A percentile compares a stretch with the other conserved stretches of the same genome.
These are phyloP conservation scores for Nycticorax nycticorax DNA, from an alignment of 2,113 vertebrate genomes.

Conservation along the genomic window DNA sequence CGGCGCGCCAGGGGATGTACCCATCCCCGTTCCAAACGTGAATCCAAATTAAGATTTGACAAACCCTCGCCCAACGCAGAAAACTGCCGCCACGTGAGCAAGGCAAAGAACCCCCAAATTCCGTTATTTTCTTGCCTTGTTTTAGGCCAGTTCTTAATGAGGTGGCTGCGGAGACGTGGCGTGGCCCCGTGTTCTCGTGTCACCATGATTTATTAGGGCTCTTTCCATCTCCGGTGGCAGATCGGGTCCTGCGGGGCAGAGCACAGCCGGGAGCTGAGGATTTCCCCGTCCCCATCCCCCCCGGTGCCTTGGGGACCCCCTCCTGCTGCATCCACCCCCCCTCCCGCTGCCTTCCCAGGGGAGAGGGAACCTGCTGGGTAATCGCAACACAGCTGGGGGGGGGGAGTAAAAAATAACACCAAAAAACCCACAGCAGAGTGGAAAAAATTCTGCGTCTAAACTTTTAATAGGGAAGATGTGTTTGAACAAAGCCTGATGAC, in stretches of 20 bases:
- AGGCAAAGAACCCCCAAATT: conserved; percentile 33
- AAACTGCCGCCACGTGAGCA: conserved; percentile 23
- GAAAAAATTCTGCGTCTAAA: background rate
- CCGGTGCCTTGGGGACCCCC: rapidly evolving
- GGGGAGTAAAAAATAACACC: rapidly evolving
- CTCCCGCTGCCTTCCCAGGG: background rate
- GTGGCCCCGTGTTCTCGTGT: background rate
- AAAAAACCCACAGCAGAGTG: background rate
- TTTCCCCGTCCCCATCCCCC: background rate
- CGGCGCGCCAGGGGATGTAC: background rate
- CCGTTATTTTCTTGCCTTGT: conserved; percentile 32
- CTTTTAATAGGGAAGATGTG: background rate
- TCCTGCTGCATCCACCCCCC: background rate
- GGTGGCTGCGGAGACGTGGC: background rate
- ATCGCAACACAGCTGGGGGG: background rate
- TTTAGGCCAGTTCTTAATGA: conserved; percentile 58
- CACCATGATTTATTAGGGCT: background rate
- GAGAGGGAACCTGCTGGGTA: background rate
- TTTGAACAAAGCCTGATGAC: background rate
- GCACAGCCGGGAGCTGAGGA: rapidly evolving
- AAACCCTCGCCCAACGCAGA: background rate
- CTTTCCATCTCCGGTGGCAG: rapidly evolving
- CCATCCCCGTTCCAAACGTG: background rate
- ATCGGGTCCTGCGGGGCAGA: rapidly evolving
- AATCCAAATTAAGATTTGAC: conserved; percentile 67